Evolutionary conservation across 2,888 invertebrate genomes (phyloP).

Genomic region (Ceramica pisi): DNA sequence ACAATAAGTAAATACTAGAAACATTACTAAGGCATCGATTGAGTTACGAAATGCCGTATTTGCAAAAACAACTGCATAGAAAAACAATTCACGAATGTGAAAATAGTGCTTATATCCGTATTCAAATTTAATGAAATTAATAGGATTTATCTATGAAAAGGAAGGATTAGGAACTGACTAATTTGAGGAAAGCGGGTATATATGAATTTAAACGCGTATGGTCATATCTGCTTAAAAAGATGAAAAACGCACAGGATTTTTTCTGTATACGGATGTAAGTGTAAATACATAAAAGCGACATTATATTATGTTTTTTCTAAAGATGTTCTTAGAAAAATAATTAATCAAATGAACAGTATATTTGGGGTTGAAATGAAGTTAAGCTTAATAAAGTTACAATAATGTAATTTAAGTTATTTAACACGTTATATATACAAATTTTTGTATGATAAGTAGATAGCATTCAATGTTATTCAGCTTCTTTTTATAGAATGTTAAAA

Average conservation of each 20-base stretch:
- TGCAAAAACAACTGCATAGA: conserved; percentile 35
- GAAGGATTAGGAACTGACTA: not conserved
- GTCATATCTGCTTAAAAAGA: conserved; percentile 1
- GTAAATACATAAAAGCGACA: conserved; percentile 33
- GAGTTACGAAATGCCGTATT: conserved; percentile 16
- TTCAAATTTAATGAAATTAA: conserved; percentile 24
- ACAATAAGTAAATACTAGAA: not conserved
- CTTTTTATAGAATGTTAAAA: conserved; percentile 64
- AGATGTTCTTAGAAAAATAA: conserved; percentile 45
- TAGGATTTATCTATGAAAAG: conserved; percentile 6
- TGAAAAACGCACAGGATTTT: conserved; percentile 47
- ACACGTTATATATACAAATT: conserved; percentile 81
- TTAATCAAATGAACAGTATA: conserved; percentile 52
- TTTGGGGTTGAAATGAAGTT: conserved; percentile 62
- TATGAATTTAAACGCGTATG: not conserved
- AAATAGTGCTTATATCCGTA: conserved; percentile 23
- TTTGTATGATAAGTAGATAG: conserved; percentile 89
- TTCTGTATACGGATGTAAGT: conserved; percentile 36
- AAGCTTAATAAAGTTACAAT: conserved; percentile 74
- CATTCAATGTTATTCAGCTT: conserved; percentile 76
- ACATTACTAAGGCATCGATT: conserved; percentile 24
- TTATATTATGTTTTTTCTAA: conserved; percentile 40
- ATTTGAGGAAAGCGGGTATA: conserved; percentile 5
- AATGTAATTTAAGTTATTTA: conserved; percentile 82
- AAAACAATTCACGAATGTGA: conserved; percentile 27